Evolutionary conservation across 2,113 vertebrate species (phyloP), one percentile per base, ranked within the genome.

Genomic region (Cochlearius cochlearius): DNA sequence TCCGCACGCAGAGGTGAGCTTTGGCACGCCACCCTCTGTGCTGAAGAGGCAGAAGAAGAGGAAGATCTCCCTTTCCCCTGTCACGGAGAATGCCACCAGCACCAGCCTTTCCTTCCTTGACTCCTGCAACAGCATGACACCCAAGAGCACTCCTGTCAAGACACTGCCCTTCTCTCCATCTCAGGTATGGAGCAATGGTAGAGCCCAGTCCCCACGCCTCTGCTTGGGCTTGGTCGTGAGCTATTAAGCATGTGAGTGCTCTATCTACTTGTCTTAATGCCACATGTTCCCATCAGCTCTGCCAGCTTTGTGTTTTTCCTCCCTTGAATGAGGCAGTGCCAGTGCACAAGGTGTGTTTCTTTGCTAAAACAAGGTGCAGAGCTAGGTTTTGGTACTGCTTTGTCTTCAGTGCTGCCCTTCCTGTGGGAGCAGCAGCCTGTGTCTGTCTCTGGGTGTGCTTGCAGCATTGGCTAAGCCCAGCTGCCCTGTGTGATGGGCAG

Each of bases 61-160:
- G 81, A 98, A 98, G 39, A 98, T 99, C 7, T 98, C 98, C 22
- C 97, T 99, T 39, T 99, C 99, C 3, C 99, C 99, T 0, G 98
- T 98, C 88, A 98, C 98, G 0, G 98, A 98, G 94, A 98, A 92
- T 0, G 88, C 96, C 5, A 7, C 81, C 80, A 94, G 73, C 84
- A 94, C 97, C 74, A 98, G 81, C 81, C 78, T 98, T 3, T 99
- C 99, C 14, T 96, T 97, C 94, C 97, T 98, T 27, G 99, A 99
- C 91, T 98, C 98, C 72, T 98, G 97, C 94, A 98, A 98, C 87
- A 98, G 99, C 93, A 99, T 99, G 98, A 99, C 99, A 0, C 99
- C 99, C 22, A 99, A 99, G 95, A 99, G 98, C 97, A 99, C 99
- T 1, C 99, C 99, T 0, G 99, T 99, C 63, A 99, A 99, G 97